phyloP scores from a whole-genome alignment of 2,888 invertebrate species.

The Octodonta nipae region DNA sequence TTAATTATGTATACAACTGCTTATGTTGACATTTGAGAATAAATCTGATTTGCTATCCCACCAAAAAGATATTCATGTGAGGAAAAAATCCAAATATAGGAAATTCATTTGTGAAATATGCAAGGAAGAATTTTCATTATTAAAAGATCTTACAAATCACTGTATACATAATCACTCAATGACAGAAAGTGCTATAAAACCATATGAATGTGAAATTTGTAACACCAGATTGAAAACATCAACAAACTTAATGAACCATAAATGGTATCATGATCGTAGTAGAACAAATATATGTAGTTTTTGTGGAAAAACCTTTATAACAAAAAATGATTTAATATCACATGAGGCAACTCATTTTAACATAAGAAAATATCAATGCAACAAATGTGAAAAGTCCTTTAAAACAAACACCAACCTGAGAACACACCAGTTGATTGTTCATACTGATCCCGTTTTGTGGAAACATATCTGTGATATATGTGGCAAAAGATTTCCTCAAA shows the following conservation, averaged over 20 bases:
- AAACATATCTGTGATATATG: constrained; percentile 22
- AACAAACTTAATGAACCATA: constrained; percentile 24
- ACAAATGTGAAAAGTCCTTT: constrained; percentile 24
- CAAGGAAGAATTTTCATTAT: constrained; percentile 14
- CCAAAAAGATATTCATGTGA: too few relatives aligned
- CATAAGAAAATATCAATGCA: constrained; percentile 23
- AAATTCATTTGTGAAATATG: constrained; percentile 21
- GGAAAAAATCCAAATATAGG: too few relatives aligned
- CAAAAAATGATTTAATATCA: constrained; percentile 22
- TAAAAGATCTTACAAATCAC: constrained; percentile 21
- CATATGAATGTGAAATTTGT: constrained; percentile 24
- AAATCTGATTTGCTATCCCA: too few relatives aligned
- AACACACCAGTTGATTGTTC: constrained; percentile 23
- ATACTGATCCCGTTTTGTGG: constrained; percentile 25
- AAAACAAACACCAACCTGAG: constrained; percentile 25
- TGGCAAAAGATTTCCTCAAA: constrained; percentile 22
- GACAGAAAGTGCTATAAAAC: constrained; percentile 20
- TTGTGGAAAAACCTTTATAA: constrained; percentile 33
- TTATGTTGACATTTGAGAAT: too few relatives aligned
- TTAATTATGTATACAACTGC: too few relatives aligned
- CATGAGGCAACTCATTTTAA: constrained; percentile 26
- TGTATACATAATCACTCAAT: constrained; percentile 18
- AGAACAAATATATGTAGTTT: constrained; percentile 23
- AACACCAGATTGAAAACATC: constrained; percentile 21
- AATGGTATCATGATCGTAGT: constrained; percentile 23